Conservation (phyloP, 2,888 invertebrate genomes). For the Tipula unca region DNA sequence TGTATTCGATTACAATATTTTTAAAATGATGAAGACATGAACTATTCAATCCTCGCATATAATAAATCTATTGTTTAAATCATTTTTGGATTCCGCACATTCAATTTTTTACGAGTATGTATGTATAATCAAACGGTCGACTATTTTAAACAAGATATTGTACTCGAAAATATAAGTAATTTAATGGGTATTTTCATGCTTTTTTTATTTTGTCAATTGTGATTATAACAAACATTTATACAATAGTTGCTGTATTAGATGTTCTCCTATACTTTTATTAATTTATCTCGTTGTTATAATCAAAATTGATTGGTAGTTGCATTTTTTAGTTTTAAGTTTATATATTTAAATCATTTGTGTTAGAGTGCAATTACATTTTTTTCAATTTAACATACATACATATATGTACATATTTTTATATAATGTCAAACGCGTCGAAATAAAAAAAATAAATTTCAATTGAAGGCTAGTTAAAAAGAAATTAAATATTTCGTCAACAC, state of each 20-base stretch:
- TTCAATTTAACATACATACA: too few species aligned
- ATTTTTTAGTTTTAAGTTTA: background rate
- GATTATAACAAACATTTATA: background rate
- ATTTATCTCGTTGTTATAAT: background rate
- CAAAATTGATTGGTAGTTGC: background rate
- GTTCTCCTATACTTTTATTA: background rate
- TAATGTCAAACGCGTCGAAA: too few species aligned
- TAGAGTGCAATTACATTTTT: background rate
- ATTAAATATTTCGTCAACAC: too few species aligned
- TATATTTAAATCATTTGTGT: background rate
- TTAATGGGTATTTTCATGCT: background rate
- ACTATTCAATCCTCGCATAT: too few species aligned
- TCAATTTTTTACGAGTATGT: too few species aligned
- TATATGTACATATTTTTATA: too few species aligned
- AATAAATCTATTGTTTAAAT: background rate
- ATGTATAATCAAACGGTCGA: background rate
- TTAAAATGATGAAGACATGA: too few species aligned
- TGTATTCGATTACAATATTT: background rate
- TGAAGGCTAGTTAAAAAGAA: too few species aligned
- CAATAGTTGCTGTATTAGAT: background rate
- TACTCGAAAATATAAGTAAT: background rate
- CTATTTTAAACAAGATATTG: background rate
- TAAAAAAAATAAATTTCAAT: too few species aligned
- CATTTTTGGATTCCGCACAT: background rate
- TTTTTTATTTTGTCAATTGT: background rate